Percentiles rank a stretch among this genome's conserved stretches.
These are phyloP conservation scores for Epinephelus lanceolatus DNA, from an alignment of 2,113 vertebrate species.

Conservation along the genomic window DNA sequence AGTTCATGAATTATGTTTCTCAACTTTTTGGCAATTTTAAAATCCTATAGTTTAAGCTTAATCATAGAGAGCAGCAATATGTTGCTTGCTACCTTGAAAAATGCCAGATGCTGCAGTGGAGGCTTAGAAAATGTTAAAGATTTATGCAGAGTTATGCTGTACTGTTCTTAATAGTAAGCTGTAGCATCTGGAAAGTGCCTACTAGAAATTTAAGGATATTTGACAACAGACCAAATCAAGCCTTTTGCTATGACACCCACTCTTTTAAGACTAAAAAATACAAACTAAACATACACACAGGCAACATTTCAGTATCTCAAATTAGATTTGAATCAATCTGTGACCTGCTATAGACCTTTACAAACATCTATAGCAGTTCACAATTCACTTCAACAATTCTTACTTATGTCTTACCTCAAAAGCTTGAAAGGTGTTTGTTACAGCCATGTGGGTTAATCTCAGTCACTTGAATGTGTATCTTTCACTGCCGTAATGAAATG, in stretches of 20 bases:
- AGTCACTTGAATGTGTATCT: conserved; percentile 1
- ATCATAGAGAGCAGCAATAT: neutral
- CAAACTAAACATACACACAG: neutral
- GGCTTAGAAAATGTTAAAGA: neutral
- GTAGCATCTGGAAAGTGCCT: neutral
- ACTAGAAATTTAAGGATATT: neutral
- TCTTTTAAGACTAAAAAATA: neutral
- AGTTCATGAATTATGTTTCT: neutral
- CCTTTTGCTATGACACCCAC: neutral
- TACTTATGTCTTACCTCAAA: conserved; percentile 31
- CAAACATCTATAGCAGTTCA: neutral
- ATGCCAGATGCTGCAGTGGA: neutral
- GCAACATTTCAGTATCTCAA: neutral
- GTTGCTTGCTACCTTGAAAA: neutral
- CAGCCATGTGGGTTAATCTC: conserved; percentile 31
- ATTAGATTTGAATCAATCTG: neutral
- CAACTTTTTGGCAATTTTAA: neutral
- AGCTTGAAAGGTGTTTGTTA: rapidly evolving
- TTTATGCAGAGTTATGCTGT: neutral
- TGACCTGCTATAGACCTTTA: rapidly evolving
- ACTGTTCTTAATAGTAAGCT: neutral
- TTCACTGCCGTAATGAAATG: neutral
- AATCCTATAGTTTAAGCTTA: neutral
- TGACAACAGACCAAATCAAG: neutral
- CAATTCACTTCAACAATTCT: neutral